Base-by-base conservation (phyloP, 2,888 invertebrate species). In the Ennomos quercinarius region DNA sequence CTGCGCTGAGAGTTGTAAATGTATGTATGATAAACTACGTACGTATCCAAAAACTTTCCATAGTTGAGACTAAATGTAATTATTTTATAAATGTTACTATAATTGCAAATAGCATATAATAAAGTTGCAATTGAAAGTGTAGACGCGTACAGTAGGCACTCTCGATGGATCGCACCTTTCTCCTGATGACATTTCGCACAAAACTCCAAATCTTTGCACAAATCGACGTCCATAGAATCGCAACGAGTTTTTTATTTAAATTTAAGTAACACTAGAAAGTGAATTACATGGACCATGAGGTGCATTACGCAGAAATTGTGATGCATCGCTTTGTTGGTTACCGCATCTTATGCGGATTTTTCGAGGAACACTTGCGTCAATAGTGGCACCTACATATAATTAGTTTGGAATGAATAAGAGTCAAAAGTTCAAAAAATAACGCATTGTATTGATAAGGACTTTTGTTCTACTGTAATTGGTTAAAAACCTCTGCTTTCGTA, bases 181-280 rank as follows among this genome's bases (percentile, higher is more conserved):
- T 59, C 59, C 49, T 37, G 17, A 50, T 54, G 59, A 59, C 49
- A 56, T 55, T 56, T 56, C 11, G 55, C 50, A 11, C 70, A 66
- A 58, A 63, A 54, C 62, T 56, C 68, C 70, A 60, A 77, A 76
- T 76, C 72, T 67, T 61, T 61, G 67, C 55, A 68, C 67, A 69
- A 68, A 77, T 72, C 68, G 51, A 78, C 78, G 78, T 70, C 57
- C 46, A 55, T 64, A 69, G 84, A 80, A 84, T 85, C 61, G 66
- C 69, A 78, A 87, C 71, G 76, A 78, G 75, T 57, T 66, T 73
- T 78, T 84, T 83, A 86, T 87, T 85, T 70, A 84, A 85, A 86
- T 86, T 70, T 47, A 61, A 66, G 63, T 68, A 70, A 74, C 68
- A 72, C 77, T 84, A 77, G 86, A 87, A 86, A 87, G 85, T 84